phyloP scores from a whole-genome alignment of 2,113 vertebrate genomes.

The Phaetusa simplex region DNA sequence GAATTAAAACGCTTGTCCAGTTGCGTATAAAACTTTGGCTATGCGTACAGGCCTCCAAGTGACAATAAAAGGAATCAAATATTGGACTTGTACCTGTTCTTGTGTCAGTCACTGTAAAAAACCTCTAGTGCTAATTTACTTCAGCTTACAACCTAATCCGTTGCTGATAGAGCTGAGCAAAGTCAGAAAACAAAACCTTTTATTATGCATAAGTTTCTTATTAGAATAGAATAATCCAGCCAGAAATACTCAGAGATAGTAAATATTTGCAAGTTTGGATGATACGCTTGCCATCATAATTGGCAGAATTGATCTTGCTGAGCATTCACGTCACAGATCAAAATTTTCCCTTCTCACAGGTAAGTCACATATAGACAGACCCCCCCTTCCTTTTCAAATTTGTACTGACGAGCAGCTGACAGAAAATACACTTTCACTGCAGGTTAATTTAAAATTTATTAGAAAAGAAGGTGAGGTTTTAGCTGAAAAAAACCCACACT shows the following conservation, averaged over 20 bases:
- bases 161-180: background rate
- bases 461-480: conserved; percentile 12
- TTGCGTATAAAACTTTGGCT: background rate
- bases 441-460: conserved; percentile 50
- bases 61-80: background rate
- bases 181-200: background rate
- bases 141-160: background rate
- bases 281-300: conserved; percentile 3
- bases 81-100: background rate
- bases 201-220: background rate
- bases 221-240: background rate
- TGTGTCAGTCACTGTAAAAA: background rate
- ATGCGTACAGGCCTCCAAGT: background rate
- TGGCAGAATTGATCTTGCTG: conserved; percentile 9
- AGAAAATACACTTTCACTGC: conserved; percentile 19
- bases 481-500: background rate
- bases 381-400: background rate
- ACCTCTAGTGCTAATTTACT: background rate
- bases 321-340: conserved; percentile 31
- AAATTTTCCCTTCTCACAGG: background rate
- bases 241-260: background rate
- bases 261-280: conserved; percentile 30
- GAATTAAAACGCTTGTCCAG: background rate
- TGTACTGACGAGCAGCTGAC: background rate
- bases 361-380: background rate